Percentiles rank a stretch among this genome's conserved stretches.
phyloP scores from a whole-genome alignment of 2,797 vertebrate genomes.

The Syngnathus acus region DNA sequence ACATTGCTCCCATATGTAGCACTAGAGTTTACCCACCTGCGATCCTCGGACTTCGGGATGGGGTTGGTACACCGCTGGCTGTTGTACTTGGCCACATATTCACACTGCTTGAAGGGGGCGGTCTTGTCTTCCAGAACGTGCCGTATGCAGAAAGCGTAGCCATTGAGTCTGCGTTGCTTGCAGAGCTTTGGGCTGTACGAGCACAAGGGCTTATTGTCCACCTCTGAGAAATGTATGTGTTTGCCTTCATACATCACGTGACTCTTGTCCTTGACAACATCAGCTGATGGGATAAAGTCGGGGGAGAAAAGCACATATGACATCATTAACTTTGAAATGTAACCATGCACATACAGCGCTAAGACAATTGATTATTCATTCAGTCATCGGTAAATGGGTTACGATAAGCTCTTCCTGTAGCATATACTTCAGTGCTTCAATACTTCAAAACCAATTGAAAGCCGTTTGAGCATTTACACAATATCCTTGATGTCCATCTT shows the following conservation, averaged over 20 bases:
- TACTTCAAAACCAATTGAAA: background rate
- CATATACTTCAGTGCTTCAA: background rate
- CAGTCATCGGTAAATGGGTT: background rate
- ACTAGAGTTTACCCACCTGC: slow-evolving; percentile 72
- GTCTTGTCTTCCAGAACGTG: slow-evolving; percentile 99
- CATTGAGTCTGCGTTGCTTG: slow-evolving; percentile 98
- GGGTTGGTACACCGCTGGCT: slow-evolving; percentile 99
- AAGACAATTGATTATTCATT: background rate
- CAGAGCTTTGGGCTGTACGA: slow-evolving; percentile 99
- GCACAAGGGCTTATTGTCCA: slow-evolving; percentile 99
- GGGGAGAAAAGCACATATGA: slow-evolving; percentile 24
- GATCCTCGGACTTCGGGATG: slow-evolving; percentile 98
- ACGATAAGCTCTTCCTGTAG: background rate
- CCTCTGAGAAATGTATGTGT: slow-evolving; percentile 99
- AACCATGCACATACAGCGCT: background rate
- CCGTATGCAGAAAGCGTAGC: slow-evolving; percentile 99
- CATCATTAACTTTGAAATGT: slow-evolving; percentile 14
- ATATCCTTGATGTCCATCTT: background rate
- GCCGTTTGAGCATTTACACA: background rate
- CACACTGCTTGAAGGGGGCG: slow-evolving; percentile 99
- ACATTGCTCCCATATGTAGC: too few relatives aligned
- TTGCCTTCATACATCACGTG: slow-evolving; percentile 99
- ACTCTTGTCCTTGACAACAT: slow-evolving; percentile 99
- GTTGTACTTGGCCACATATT: slow-evolving; percentile 99
- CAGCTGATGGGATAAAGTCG: slow-evolving; percentile 80